Base-by-base conservation (phyloP, 2,888 invertebrate species). In the Parnassius orleans region DNA sequence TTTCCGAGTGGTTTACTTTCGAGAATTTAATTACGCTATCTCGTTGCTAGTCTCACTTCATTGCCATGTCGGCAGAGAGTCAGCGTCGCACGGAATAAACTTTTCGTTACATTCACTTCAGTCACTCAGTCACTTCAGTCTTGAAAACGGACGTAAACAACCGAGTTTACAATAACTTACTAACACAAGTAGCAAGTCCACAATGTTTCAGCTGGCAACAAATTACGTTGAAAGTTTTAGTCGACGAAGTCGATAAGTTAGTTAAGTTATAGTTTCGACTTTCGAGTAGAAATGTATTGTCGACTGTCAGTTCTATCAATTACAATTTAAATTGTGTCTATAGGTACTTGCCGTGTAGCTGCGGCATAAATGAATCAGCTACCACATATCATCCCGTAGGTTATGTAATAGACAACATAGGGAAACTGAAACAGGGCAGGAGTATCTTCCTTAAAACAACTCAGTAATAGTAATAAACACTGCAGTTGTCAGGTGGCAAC, bases 251-350 rank as follows among this genome's bases (percentile, higher is more conserved):
- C 33, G 33, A 33, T 7, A 33, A 33, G 33, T 33, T 33, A 33
- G 33, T 33, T 33, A 33, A 33, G 7, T 24, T 52, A 12, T n/a
- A 43, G n/a, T 57, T 57, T 44, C 19, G 51, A 24, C 19, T 24
- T 19, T 57, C n/a, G 43, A n/a, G 10, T 19, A 51, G 51, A 10
- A 24, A 24, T 11, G 24, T 51, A 10, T 14, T 14, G 12, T 10
- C 15, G 2, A 14, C 14, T 33, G 7, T 33, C 48, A 14, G 7
- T 14, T 43, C 43, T 14, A 48, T 48, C 48, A 12, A n/a, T n/a
- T 46, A 47, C 0, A 15, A 9, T 70, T 72, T 68, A 71, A 69
- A 68, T 60, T 67, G 70, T 71, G 71, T 70, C 19, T 19, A 19
- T 19, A n/a, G n/a, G n/a, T n/a, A 47, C 14, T 47, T 47, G 7